These are phyloP conservation scores for Melolontha melolontha DNA, from an alignment of 2,888 invertebrate species.

Conservation along the genomic window DNA sequence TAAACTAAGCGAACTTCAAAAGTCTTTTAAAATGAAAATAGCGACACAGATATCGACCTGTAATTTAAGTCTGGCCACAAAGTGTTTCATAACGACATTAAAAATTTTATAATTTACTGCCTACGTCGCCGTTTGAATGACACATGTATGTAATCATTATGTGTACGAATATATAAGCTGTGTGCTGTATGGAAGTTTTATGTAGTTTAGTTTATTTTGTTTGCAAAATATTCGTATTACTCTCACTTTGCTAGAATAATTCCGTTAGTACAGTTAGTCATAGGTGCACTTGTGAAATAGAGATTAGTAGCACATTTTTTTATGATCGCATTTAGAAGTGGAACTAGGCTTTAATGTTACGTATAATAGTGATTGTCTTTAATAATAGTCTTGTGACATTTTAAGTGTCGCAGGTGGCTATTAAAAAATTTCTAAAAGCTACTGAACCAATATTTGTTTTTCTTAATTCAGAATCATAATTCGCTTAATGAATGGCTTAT, in stretches of 20 bases:
- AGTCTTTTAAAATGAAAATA: no score
- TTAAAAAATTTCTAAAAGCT: no score
- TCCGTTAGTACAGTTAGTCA: conserved; percentile 15
- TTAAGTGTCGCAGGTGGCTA: no score
- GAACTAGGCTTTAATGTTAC: conserved; percentile 11
- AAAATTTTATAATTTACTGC: conserved; percentile 14
- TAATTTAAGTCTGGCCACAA: background rate
- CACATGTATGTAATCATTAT: background rate
- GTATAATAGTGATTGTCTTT: background rate
- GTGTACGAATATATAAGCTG: no score
- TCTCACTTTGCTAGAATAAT: conserved; percentile 6
- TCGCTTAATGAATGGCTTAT: no score
- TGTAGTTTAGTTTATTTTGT: conserved; percentile 5
- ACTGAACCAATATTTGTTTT: no score
- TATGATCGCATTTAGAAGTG: background rate
- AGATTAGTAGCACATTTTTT: conserved; percentile 7
- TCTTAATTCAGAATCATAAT: no score
- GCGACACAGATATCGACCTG: background rate
- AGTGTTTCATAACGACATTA: conserved; percentile 1
- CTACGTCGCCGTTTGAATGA: background rate
- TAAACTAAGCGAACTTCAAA: background rate
- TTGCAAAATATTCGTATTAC: conserved; percentile 15
- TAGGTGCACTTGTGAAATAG: conserved; percentile 4
- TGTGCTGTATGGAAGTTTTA: conserved; percentile 5
- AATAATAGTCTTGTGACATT: background rate